Base-by-base conservation (phyloP, 2,797 vertebrate genomes). In the Galago senegalensis region DNA sequence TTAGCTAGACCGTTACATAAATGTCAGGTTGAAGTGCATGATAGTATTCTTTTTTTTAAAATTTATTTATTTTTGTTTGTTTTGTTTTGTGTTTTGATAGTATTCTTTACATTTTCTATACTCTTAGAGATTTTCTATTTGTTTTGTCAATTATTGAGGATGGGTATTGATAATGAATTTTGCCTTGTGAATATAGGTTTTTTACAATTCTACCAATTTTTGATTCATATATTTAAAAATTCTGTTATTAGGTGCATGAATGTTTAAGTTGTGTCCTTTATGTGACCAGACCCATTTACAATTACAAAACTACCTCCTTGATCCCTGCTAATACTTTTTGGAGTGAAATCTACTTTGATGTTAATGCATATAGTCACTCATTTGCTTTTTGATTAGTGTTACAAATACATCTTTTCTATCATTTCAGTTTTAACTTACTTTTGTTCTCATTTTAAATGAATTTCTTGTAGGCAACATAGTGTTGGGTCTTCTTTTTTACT, bases 361-460 rank as follows among this genome's bases (percentile, higher is more conserved):
- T 81, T 87, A 94, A 89, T 87, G 67, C 65, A 80, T 79, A 85
- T 76, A 73, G 43, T 3, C 40, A 34, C 92, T 96, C 37, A 58
- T 85, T 83, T 96, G 70, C 84, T 46, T 95, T 89, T 94, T 95
- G 70, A 86, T 93, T 94, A 83, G 67, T 85, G 60, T 72, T 97
- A 81, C 34, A 85, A 81, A 85, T 86, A 92, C 40, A 85, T 89
- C 61, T 91, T 86, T 93, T 91, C 40, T 60, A 82, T 89, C 58
- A 86, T 76, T 94, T 88, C 87, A 89, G 96, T 96, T 95, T 81
- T 84, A 96, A 93, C 58, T 16, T 82, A n/a, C 61, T 88, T 94
- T 76, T 91, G 5, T 91, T 94, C 14, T 37, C 46, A 63, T 65
- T 89, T 89, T 37, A 87, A 92, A 88, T 63, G 31, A 90, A 56